Percentiles rank a stretch among this genome's conserved stretches.
phyloP scores from a whole-genome alignment of 2,113 vertebrate genomes.

The Percopsis transmontana region DNA sequence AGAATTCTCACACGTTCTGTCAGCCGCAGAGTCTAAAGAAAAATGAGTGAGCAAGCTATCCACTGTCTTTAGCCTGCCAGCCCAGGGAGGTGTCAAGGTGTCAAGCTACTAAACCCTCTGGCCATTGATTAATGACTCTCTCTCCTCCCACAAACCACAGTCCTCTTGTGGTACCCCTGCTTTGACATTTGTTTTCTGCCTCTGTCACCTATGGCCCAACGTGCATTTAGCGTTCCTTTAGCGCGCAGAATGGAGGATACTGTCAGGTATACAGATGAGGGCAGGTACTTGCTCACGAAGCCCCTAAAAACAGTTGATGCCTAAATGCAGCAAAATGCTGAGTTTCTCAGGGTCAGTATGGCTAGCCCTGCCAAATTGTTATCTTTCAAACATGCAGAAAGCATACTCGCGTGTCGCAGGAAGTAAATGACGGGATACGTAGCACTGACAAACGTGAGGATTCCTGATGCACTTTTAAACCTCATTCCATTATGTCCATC shows the following conservation, averaged over 20 bases:
- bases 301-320: constrained; percentile 1
- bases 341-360: neutral
- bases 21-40: constrained; percentile 34
- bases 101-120: constrained; percentile 22
- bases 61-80: constrained; percentile 1
- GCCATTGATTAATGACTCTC: constrained; percentile 38
- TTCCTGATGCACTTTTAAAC: constrained; percentile 4
- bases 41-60: constrained; percentile 6
- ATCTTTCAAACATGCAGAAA: neutral
- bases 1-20: constrained; percentile 25
- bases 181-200: constrained; percentile 24
- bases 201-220: constrained; percentile 17
- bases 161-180: constrained; percentile 7
- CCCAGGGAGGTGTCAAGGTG: constrained; percentile 11
- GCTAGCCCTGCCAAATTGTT: neutral
- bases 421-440: neutral
- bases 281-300: constrained; percentile 11
- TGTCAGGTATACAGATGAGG: neutral
- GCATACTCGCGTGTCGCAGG: neutral
- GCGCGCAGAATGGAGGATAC: constrained; percentile 13
- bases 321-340: neutral
- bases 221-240: neutral
- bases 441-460: neutral
- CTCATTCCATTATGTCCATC: no score
- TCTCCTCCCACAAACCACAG: constrained; percentile 1